Evolutionary conservation across 2,888 invertebrate species (phyloP).

Genomic region (Caenorhabditis doughertyi): DNA sequence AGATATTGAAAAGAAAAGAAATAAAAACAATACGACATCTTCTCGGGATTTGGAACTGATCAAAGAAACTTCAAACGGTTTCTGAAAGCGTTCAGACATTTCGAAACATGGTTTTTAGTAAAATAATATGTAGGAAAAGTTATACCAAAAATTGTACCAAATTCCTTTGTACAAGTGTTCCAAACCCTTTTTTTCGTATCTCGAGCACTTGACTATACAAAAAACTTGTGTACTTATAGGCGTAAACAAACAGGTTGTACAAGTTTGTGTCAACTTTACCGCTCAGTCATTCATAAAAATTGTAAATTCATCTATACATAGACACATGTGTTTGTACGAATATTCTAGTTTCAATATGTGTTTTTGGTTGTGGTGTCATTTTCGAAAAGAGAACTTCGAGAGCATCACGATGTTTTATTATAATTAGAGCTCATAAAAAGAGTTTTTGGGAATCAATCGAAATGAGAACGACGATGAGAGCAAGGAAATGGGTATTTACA

Average conservation of each 20-base stretch:
- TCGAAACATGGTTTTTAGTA: neutral
- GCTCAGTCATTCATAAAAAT: conserved; percentile 10
- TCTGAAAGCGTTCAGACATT: neutral
- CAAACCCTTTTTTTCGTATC: neutral
- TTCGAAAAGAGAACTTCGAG: conserved; percentile 19
- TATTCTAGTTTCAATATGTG: conserved; percentile 39
- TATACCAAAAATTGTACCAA: neutral
- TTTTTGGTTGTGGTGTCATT: conserved; percentile 9
- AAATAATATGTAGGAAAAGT: neutral
- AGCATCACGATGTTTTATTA: conserved; percentile 53
- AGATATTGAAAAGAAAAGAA: conserved; percentile 6
- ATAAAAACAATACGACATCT: neutral
- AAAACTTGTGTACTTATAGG: conserved; percentile 12
- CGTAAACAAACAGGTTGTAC: conserved; percentile 41
- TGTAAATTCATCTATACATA: conserved; percentile 32
- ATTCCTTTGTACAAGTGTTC: conserved; percentile 4
- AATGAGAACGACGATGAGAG: conserved; percentile 47
- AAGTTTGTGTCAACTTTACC: conserved; percentile 52
- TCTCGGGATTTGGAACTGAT: conserved; percentile 22
- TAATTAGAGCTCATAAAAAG: conserved; percentile 45
- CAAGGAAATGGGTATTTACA: conserved; percentile 46
- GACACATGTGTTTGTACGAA: conserved; percentile 21
- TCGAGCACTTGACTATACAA: conserved; percentile 28
- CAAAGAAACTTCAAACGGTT: neutral
- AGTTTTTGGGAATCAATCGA: conserved; percentile 17